phyloP scores from a whole-genome alignment of 2,888 invertebrate genomes.

The Nymphalis urticae region DNA sequence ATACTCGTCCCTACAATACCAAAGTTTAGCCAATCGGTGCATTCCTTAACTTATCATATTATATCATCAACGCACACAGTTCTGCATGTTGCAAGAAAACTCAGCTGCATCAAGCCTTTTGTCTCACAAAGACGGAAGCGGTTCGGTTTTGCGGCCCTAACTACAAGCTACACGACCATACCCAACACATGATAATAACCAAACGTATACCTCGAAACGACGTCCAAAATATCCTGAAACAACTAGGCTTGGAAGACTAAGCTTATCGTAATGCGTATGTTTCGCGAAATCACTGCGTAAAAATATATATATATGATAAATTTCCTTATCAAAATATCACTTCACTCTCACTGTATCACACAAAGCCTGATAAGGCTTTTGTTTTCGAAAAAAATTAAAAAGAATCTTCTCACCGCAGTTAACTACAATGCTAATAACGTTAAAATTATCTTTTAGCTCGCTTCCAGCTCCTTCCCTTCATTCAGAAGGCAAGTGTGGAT shows the following conservation, averaged over 20 bases:
- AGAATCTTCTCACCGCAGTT: constrained; percentile 69
- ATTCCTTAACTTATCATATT: constrained; percentile 9
- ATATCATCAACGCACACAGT: constrained; percentile 33
- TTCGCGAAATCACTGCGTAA: constrained; percentile 51
- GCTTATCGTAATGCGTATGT: constrained; percentile 47
- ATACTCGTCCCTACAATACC: too few species aligned
- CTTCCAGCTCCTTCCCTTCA: constrained; percentile 67
- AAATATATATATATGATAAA: constrained; percentile 39
- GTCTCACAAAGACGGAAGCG: constrained; percentile 69
- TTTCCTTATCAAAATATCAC: constrained; percentile 35
- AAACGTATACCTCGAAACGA: constrained; percentile 63
- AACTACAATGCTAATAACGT: constrained; percentile 72
- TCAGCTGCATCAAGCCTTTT: constrained; percentile 54
- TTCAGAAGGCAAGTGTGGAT: constrained; percentile 70
- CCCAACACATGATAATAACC: constrained; percentile 73
- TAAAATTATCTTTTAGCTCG: constrained; percentile 54
- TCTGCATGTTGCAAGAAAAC: constrained; percentile 38
- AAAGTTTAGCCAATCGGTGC: background rate
- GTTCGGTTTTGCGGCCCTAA: constrained; percentile 56
- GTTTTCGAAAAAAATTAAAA: constrained; percentile 42
- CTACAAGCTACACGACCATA: constrained; percentile 74
- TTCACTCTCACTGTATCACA: constrained; percentile 43
- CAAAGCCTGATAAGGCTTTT: constrained; percentile 38
- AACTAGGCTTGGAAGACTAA: constrained; percentile 62
- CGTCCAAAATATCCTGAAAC: constrained; percentile 38